Evolutionary conservation across 2,113 vertebrate genomes (phyloP).

Genomic region (Noctilio leporinus): DNA sequence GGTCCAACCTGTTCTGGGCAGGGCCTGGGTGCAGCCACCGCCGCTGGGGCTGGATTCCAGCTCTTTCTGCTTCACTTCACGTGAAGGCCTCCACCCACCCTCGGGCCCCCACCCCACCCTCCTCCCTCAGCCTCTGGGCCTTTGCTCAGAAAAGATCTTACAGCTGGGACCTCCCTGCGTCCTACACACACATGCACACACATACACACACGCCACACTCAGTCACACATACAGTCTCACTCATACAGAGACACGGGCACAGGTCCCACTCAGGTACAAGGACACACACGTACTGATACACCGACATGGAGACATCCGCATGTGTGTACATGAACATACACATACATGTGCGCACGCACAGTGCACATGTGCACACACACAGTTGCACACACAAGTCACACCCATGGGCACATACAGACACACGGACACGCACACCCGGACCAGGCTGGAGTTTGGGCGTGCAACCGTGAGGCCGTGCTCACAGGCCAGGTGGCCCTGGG

Average conservation of each 20-base stretch:
- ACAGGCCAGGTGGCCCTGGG: too few species aligned
- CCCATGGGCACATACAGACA: too few species aligned
- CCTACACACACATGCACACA: background rate
- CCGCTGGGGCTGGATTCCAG: slow-evolving; percentile 31
- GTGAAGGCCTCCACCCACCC: background rate
- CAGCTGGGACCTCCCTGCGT: background rate
- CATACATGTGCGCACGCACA: too few species aligned
- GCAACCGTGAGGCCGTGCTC: too few species aligned
- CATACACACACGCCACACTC: background rate
- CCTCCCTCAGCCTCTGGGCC: slow-evolving; percentile 2
- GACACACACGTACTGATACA: background rate
- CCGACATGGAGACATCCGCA: background rate
- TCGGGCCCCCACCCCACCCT: background rate
- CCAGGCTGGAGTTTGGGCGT: too few species aligned
- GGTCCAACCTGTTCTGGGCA: slow-evolving; percentile 59
- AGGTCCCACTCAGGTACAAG: background rate
- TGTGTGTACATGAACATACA: too few species aligned
- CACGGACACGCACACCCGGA: too few species aligned
- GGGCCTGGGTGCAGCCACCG: background rate
- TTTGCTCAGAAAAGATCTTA: background rate
- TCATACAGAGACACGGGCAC: too few species aligned
- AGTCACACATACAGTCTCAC: background rate
- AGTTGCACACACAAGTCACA: background rate
- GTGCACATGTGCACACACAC: background rate
- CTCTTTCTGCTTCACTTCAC: slow-evolving; percentile 6